phyloP scores from a whole-genome alignment of 1,140 invertebrate genomes.

The Pygmarrhopalites habei region DNA sequence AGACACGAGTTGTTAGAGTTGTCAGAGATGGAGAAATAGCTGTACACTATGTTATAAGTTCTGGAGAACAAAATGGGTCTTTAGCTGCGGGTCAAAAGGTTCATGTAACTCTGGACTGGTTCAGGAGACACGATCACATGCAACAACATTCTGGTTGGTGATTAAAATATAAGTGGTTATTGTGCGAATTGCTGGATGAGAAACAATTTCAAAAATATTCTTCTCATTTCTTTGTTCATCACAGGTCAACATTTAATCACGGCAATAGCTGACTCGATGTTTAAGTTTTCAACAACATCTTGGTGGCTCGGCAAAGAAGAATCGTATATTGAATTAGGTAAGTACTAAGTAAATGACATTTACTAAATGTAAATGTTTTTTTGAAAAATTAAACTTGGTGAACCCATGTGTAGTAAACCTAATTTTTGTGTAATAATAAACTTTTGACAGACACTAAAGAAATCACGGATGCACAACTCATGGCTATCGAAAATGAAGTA shows the following conservation, averaged over 20 bases:
- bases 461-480: conserved; percentile 49
- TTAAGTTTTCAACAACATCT: conserved; percentile 60
- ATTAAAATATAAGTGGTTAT: too few relatives aligned
- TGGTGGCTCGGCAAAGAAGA: conserved; percentile 69
- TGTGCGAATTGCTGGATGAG: too few relatives aligned
- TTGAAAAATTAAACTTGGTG: too few relatives aligned
- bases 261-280: conserved; percentile 64
- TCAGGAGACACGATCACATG: conserved; percentile 76
- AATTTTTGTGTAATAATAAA: conserved; percentile 2
- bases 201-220: too few relatives aligned
- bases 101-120: conserved; percentile 61
- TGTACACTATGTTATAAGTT: conserved; percentile 54
- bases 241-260: conserved; percentile 73
- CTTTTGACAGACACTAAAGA: conserved; percentile 47
- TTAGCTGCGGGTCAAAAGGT: conserved; percentile 56
- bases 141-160: conserved; percentile 80
- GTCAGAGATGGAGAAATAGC: conserved; percentile 58
- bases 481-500: conserved; percentile 53
- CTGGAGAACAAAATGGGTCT: conserved; percentile 41
- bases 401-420: too few relatives aligned
- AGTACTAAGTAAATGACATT: too few relatives aligned
- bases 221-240: too few relatives aligned
- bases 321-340: conserved; percentile 58
- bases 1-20: conserved; percentile 58
- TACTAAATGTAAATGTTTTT: too few relatives aligned